phyloP scores from a whole-genome alignment of 2,888 invertebrate species.

The Hoplodrina ambigua region DNA sequence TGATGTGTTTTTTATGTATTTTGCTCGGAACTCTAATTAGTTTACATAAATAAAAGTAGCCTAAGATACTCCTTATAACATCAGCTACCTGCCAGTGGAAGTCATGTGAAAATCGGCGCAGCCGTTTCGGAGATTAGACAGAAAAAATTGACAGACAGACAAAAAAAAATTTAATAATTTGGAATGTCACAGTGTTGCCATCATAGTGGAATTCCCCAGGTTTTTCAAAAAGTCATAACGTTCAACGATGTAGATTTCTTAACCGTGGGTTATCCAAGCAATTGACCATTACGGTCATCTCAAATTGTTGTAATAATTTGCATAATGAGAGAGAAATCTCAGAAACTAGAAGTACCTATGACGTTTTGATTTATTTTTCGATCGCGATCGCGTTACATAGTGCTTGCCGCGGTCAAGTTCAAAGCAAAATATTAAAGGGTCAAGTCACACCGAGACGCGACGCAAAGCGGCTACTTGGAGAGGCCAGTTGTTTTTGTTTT shows the following conservation, averaged over 20 bases:
- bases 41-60: too few species aligned
- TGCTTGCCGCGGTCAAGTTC: constrained; percentile 2
- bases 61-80: too few species aligned
- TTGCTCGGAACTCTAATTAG: too few species aligned
- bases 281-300: constrained; percentile 14
- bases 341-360: constrained; percentile 1
- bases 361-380: neutral
- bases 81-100: too few species aligned
- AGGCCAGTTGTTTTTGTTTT: too few species aligned
- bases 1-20: too few species aligned
- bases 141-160: too few species aligned
- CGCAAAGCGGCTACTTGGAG: too few species aligned
- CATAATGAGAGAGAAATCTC: constrained; percentile 37
- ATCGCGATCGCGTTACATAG: neutral
- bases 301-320: constrained; percentile 8
- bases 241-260: constrained; percentile 17
- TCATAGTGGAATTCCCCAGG: constrained; percentile 45
- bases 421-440: neutral
- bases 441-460: too few species aligned
- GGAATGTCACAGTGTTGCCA: constrained; percentile 37
- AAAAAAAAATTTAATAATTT: too few species aligned
- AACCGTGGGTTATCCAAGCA: constrained; percentile 25
- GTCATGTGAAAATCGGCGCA: too few species aligned
- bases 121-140: too few species aligned
- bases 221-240: constrained; percentile 25